Conservation (phyloP, 2,888 invertebrate genomes). For the Colostygia pectinataria region DNA sequence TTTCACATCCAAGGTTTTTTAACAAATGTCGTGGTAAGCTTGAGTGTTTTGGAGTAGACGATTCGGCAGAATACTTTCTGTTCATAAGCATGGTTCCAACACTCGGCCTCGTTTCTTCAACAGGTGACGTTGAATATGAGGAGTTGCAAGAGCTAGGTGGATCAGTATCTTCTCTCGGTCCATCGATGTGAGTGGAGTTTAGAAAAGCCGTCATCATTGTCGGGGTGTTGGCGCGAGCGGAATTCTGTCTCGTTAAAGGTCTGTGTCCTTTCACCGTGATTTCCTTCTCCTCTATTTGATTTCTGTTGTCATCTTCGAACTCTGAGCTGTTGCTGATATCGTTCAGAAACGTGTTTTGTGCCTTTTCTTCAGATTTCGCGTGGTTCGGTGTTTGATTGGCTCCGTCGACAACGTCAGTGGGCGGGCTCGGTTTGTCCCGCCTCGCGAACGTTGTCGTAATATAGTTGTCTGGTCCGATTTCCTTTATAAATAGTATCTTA, state of each 20-base stretch:
- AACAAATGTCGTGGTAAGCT: slow-evolving; percentile 73
- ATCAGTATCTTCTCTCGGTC: slow-evolving; percentile 62
- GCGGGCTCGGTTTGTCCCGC: slow-evolving; percentile 61
- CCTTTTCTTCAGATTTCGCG: slow-evolving; percentile 75
- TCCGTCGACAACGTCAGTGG: slow-evolving; percentile 57
- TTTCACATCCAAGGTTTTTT: slow-evolving; percentile 70
- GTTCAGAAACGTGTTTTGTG: slow-evolving; percentile 72
- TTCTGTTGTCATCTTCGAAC: slow-evolving; percentile 77
- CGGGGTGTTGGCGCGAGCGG: slow-evolving; percentile 80
- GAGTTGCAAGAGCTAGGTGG: slow-evolving; percentile 72
- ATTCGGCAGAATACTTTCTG: slow-evolving; percentile 71
- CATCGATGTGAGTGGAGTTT: slow-evolving; percentile 70
- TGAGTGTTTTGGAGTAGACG: slow-evolving; percentile 71
- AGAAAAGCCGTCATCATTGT: slow-evolving; percentile 78
- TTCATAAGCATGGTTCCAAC: slow-evolving; percentile 74
- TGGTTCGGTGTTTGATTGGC: slow-evolving; percentile 66
- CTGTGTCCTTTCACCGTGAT: slow-evolving; percentile 85
- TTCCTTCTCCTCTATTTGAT: slow-evolving; percentile 78
- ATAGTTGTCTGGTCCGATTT: slow-evolving; percentile 89
- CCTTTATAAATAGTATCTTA: slow-evolving; percentile 84
- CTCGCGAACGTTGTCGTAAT: slow-evolving; percentile 86
- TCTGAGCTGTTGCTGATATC: slow-evolving; percentile 77
- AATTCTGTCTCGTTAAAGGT: slow-evolving; percentile 86
- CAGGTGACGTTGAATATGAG: slow-evolving; percentile 70
- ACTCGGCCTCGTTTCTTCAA: slow-evolving; percentile 65